Evolutionary conservation across 2,888 invertebrate genomes (phyloP).

Genomic region (Empis livida): DNA sequence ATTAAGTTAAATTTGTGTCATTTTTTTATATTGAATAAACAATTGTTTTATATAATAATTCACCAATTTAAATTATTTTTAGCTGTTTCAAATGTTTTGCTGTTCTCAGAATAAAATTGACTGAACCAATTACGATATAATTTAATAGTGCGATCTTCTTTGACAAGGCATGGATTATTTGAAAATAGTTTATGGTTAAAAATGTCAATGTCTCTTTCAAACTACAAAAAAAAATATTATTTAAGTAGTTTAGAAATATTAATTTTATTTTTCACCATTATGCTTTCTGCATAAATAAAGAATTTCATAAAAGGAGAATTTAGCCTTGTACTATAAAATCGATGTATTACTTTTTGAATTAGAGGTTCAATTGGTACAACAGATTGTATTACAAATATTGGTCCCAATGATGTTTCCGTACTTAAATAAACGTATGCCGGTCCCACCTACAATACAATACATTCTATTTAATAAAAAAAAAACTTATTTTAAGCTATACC

Average conservation of each 20-base stretch:
- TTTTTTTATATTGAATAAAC: background rate
- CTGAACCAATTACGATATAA: constrained; percentile 67
- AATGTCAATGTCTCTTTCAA: constrained; percentile 69
- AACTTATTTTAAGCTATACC: constrained; percentile 38
- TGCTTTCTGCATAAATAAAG: constrained; percentile 52
- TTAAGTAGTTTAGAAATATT: background rate
- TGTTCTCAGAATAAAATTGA: constrained; percentile 72
- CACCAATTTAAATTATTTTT: background rate
- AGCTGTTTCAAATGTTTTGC: constrained; percentile 31
- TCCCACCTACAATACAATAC: constrained; percentile 40
- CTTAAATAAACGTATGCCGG: constrained; percentile 64
- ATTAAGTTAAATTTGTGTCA: background rate
- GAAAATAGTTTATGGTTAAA: constrained; percentile 78
- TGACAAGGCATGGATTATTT: constrained; percentile 55
- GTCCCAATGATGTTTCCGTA: constrained; percentile 45
- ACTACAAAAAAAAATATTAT: constrained; percentile 40
- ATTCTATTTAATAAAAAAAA: background rate
- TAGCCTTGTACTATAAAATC: constrained; percentile 53
- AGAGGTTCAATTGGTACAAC: constrained; percentile 68
- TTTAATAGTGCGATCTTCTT: constrained; percentile 60
- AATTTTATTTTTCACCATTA: constrained; percentile 41
- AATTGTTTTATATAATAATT: background rate
- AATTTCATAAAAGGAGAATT: constrained; percentile 52
- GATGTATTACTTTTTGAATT: constrained; percentile 61
- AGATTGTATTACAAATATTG: constrained; percentile 54